Evolutionary conservation across 2,888 invertebrate genomes (phyloP), one percentile per base, ranked within the genome.

Genomic region (Didymodactylos carnosus): DNA sequence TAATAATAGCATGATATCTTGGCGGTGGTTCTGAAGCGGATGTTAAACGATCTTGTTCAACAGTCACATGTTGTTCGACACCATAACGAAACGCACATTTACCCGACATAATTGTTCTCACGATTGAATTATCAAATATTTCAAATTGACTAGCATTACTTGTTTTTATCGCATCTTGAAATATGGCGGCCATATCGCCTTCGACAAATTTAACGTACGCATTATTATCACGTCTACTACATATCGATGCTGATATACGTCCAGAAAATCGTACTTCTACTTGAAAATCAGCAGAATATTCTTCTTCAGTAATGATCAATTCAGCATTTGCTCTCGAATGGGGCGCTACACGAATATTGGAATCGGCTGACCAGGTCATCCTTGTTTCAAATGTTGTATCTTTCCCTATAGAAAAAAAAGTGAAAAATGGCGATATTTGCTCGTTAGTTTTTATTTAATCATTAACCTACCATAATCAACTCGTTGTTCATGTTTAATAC

Each of bases 281-380:
- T 27, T 25, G 29, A 51, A 51, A 51, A 51, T 51, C 51, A 16
- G 51, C 27, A 27, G 51, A 14, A 51, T 51, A 51, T 51, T 51
- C 51, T 51, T 51, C 51, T 51, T 51, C 51, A 27, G 27, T 51
- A 16, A 51, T 51, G 29, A 14, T 23, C 29, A 51, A 51, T 51
- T 51, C 82, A 4, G 85, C 85, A 29, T 81, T 82, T 6, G 84
- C 84, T 76, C 76, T 78, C 72, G 78, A 78, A 23, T 77, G 76
- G 0, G 76, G 69, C 10, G 83, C 83, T 1, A 85, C 84, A 73
- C 80, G 78, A 41, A 85, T 82, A 75, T 80, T 82, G 53, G 79
- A 83, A 78, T 85, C 84, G 5, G 85, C 84, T 19, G 82, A 81
- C 85, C 85, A 85, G 6, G 83, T 81, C 73, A 85, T 79, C 49